Base-by-base conservation (phyloP, 2,888 invertebrate genomes). In the Prosopocoilus inquinatus region DNA sequence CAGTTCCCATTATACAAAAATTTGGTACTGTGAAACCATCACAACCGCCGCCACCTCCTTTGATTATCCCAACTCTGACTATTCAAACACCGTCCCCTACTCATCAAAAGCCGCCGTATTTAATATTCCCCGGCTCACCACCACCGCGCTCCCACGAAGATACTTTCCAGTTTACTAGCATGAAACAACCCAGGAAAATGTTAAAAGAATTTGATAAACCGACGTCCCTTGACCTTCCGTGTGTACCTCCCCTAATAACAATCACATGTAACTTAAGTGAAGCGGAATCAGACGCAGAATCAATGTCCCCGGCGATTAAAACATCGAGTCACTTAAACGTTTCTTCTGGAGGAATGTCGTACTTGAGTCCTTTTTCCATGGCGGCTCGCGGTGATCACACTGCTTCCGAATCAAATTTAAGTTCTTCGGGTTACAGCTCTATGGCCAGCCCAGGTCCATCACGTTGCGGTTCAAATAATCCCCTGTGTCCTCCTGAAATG, bases 401-500 rank as follows among this genome's bases (percentile, higher is more conserved):
- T 1, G 88, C 89, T 9, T 91, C 91, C 0, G 90, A 91, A 77
- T 90, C 90, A 2, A 91, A 91, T 74, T 79, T 91, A 38, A 90
- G 90, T 60, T 90, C 91, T 7, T 91, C 90, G 0, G 91, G 91
- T 7, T 91, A 91, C 73, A 90, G 90, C 61, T 91, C 90, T 2
- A 90, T 91, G 88, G 90, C 91, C 0, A 90, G 89, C 75, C 91
- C 91, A 0, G 90, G 90, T 1, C 89, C 90, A 3, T 90, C 90
- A 1, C 79, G 91, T 58, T 91, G 91, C 71, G 89, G 90, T 4
- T 91, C 90, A 0, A 90, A 87, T 68, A 91, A 90, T 73, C 90
- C 90, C 0, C 73, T 91, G 2, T 90, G 88, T 71, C 86, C 88
- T 1, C 85, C 86, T 9, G 88, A 89, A 78, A 85, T 86, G 82